These are phyloP conservation scores for Forbesichthys papilliferus DNA, from an alignment of 2,113 vertebrate genomes.

Conservation along the genomic window DNA sequence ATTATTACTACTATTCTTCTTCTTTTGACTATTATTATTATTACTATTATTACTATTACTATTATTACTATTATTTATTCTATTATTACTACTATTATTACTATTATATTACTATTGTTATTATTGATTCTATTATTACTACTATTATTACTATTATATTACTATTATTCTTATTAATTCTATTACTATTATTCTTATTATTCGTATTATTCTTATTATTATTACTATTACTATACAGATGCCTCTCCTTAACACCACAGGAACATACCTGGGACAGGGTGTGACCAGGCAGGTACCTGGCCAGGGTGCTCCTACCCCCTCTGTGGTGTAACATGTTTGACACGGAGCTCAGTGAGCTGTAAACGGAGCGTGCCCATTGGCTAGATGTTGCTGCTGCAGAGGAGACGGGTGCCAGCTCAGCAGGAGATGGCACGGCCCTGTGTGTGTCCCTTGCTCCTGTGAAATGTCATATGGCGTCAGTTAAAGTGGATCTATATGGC, in stretches of 20 bases:
- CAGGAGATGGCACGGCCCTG: neutral
- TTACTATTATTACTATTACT: too few species aligned
- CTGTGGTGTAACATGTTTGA: conserved; percentile 57
- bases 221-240: too few species aligned
- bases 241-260: neutral
- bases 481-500: too few species aligned
- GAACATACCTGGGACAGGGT: conserved; percentile 59
- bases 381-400: conserved; percentile 68
- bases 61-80: too few species aligned
- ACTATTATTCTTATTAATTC: neutral
- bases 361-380: conserved; percentile 71
- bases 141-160: too few species aligned
- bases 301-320: conserved; percentile 66
- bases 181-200: too few species aligned
- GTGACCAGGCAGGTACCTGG: conserved; percentile 51
- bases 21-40: too few species aligned
- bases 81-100: neutral
- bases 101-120: too few species aligned
- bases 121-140: too few species aligned
- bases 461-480: neutral
- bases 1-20: too few species aligned
- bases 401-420: conserved; percentile 29
- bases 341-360: conserved; percentile 63
- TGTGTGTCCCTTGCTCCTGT: conserved; percentile 29
- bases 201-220: too few species aligned